phyloP scores from a whole-genome alignment of 2,113 vertebrate species.

The Diadophis punctatus region DNA sequence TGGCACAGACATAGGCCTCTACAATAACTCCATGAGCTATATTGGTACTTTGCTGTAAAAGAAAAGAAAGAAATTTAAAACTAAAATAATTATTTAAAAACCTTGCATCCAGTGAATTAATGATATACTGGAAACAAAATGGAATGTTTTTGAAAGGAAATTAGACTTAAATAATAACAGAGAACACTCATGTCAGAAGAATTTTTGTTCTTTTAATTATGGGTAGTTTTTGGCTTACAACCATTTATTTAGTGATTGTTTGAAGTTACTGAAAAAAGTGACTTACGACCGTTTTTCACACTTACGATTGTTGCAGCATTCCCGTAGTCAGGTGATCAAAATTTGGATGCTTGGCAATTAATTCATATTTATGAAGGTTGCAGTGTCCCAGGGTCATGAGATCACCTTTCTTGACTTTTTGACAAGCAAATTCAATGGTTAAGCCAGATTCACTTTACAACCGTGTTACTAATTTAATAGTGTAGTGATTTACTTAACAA shows the following conservation, averaged over 20 bases:
- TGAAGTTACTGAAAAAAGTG: neutral
- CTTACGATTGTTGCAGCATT: neutral
- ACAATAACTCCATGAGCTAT: neutral
- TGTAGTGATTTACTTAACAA: neutral
- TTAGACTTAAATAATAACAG: neutral
- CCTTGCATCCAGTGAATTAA: neutral
- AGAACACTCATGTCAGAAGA: neutral
- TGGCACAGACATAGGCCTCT: neutral
- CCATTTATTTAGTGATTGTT: neutral
- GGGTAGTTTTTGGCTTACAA: neutral
- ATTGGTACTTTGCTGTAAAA: neutral
- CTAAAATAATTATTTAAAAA: neutral
- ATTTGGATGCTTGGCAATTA: neutral
- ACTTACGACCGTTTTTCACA: neutral
- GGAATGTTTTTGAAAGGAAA: neutral
- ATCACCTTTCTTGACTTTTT: neutral
- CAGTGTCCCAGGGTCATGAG: neutral
- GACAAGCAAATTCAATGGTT: neutral
- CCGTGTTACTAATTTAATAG: neutral
- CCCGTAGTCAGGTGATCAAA: neutral
- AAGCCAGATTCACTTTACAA: neutral
- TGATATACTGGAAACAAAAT: neutral
- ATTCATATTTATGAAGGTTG: neutral
- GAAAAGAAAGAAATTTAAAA: neutral
- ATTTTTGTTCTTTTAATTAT: neutral